A percentile compares a stretch with the other conserved stretches of the same genome.
phyloP scores from a whole-genome alignment of 2,888 invertebrate species.

The Gibbula magus region DNA sequence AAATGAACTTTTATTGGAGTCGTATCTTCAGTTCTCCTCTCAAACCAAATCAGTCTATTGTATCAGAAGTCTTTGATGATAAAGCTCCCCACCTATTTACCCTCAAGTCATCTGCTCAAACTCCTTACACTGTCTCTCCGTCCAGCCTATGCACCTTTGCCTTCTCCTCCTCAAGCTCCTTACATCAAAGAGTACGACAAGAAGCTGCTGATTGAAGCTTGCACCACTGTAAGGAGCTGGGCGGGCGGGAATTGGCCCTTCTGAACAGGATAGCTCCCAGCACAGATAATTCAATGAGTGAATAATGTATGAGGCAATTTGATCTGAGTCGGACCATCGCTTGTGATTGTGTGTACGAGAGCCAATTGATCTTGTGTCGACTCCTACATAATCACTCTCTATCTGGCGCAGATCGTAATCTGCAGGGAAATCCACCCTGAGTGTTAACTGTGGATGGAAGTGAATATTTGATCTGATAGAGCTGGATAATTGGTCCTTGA shows the following conservation, averaged over 20 bases:
- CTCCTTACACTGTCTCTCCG: background rate
- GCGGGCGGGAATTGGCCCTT: background rate
- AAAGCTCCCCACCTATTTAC: background rate
- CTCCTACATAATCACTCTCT: too few species aligned
- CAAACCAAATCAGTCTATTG: too few species aligned
- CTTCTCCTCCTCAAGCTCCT: background rate
- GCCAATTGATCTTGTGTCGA: background rate
- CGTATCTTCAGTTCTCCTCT: background rate
- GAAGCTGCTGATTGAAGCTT: too few species aligned
- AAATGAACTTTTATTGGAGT: background rate
- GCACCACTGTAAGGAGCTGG: background rate
- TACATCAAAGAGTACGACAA: background rate
- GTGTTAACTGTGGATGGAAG: background rate
- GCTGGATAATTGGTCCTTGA: background rate
- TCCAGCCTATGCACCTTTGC: background rate
- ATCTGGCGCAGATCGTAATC: too few species aligned
- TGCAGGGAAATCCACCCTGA: background rate
- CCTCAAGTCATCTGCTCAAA: background rate
- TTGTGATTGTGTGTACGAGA: background rate
- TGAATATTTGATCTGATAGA: background rate
- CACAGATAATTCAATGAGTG: slow-evolving; percentile 10
- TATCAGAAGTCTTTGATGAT: background rate
- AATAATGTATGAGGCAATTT: slow-evolving; percentile 6
- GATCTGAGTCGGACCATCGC: background rate
- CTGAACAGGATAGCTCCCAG: background rate